These are phyloP conservation scores for Ciconia nigra DNA, from an alignment of 2,797 vertebrate genomes.

Conservation along the genomic window DNA sequence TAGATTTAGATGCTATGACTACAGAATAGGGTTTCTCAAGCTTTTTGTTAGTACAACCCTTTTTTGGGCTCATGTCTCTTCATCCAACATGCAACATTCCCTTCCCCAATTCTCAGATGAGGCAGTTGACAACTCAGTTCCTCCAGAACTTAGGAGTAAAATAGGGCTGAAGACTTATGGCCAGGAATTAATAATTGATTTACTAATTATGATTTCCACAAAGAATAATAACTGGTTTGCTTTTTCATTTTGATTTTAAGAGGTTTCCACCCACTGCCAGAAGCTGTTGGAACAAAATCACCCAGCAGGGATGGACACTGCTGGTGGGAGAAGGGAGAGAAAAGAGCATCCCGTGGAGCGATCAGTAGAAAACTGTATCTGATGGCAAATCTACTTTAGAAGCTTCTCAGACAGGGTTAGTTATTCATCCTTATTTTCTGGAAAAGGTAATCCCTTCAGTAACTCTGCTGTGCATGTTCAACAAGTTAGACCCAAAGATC, in stretches of 20 bases:
- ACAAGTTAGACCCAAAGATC: not conserved
- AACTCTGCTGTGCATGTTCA: not conserved
- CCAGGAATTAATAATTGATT: not conserved
- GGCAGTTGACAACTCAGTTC: not conserved
- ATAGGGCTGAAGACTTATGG: not conserved
- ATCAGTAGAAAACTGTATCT: not conserved
- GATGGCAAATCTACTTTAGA: not conserved
- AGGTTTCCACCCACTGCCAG: not conserved
- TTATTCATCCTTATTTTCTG: not conserved
- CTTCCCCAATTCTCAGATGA: not conserved
- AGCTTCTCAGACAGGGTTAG: not conserved
- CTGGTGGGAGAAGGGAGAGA: not conserved
- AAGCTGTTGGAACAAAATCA: not conserved
- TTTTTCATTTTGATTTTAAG: not conserved
- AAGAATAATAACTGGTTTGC: not conserved
- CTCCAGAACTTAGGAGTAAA: not conserved
- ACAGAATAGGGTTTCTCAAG: not conserved
- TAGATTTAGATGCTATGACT: not conserved
- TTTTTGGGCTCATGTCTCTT: not conserved
- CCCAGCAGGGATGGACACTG: not conserved
- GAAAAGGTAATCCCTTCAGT: not conserved
- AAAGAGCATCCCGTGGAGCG: accelerated
- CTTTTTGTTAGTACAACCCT: not conserved
- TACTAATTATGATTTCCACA: not conserved
- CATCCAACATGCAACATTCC: not conserved